These are phyloP conservation scores for Sminthopsis crassicaudata DNA, from an alignment of 2,113 vertebrate species.

Conservation along the genomic window DNA sequence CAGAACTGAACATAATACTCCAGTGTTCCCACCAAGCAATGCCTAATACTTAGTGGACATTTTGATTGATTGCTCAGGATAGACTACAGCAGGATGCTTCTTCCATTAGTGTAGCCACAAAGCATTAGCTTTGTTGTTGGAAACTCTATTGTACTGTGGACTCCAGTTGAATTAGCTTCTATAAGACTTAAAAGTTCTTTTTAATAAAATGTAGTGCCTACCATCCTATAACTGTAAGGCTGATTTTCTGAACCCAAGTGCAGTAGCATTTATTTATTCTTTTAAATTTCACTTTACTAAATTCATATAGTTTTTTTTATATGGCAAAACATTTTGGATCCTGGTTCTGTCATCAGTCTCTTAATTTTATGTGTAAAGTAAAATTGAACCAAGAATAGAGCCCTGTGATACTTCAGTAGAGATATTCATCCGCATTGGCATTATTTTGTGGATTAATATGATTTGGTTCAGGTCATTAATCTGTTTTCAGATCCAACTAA, in stretches of 20 bases:
- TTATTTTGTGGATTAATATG: not conserved
- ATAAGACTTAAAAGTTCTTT: not conserved
- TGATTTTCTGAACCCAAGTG: not conserved
- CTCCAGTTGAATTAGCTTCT: not conserved
- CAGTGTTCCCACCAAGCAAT: not conserved
- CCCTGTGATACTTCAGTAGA: not conserved
- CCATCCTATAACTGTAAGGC: not conserved
- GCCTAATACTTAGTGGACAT: not conserved
- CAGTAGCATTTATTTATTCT: not conserved
- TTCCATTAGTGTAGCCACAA: not conserved
- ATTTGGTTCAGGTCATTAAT: not conserved
- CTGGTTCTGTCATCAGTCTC: not conserved
- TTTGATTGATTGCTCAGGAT: not conserved
- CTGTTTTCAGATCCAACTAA: not conserved
- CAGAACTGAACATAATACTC: not conserved
- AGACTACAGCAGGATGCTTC: not conserved
- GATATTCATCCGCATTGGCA: not conserved
- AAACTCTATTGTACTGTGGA: not conserved
- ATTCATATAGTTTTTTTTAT: not conserved
- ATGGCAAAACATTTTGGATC: not conserved
- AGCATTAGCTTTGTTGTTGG: not conserved
- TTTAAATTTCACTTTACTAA: not conserved
- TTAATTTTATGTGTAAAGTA: not conserved
- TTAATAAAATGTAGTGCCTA: not conserved
- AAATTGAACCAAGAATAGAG: not conserved